Base-by-base conservation (phyloP, 2,113 vertebrate genomes). In the Charadrius vociferus region DNA sequence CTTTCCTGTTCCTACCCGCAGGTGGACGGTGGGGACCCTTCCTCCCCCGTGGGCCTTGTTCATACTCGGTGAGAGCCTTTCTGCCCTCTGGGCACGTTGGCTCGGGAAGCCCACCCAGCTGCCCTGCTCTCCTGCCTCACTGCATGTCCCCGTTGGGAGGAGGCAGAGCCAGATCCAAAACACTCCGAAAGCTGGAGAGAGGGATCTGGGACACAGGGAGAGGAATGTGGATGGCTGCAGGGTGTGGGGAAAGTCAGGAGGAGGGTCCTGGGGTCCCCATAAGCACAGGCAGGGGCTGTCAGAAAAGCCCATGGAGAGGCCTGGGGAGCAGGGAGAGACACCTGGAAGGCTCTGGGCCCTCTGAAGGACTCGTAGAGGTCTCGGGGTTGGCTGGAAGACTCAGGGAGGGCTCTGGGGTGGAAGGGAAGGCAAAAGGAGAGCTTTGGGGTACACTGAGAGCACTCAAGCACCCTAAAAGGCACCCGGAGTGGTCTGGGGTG, bases 161-260 rank as follows among this genome's bases (percentile, higher is more conserved):
- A 72, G 39, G 67, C 5, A 8, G 65, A 30, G 29, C 62, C 13
- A 2, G 59, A 30, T 73, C 34, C 39, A 78, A 79, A 27, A 17
- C 2, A 17, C 11, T 73, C 43, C 7, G 3, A 8, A 92, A 87
- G 49, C 61, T 3, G 6, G 58, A 20, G 18, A 37, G 39, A 43
- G 56, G 65, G 63, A 49, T 49, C 8, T 70, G 63, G 45, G 34
- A 14, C 49, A 18, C 27, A 43, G 43, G 49, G n/a, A 67, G 7
- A 23, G 61, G 49, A 27, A 39, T 0, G 1, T 9, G 36, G 47
- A 62, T 61, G 78, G 43, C 68, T 59, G 32, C 47, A 32, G 68
- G 56, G 62, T 15, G 6, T 0, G 1, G 12, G 34, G 6, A 58
- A n/a, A 19, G 50, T 58, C 62, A 22, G 0, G 0, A 21, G 23